Evolutionary conservation across 2,113 vertebrate species (phyloP), one percentile per base, ranked within the genome.

Genomic region (Toxostoma redivivum): DNA sequence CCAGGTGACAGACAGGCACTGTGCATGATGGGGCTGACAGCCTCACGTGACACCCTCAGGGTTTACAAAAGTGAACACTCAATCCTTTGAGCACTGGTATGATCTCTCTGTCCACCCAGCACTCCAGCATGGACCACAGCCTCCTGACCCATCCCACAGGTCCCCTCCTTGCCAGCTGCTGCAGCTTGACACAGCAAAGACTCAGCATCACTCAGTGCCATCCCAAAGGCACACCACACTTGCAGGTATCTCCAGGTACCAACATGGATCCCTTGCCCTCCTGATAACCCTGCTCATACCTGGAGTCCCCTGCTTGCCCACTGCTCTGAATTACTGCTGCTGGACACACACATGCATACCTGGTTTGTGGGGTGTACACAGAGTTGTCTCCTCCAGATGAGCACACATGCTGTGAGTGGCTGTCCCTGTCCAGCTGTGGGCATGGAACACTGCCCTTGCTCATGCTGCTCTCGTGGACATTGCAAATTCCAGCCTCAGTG

Each of bases 11-110:
- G 19, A 10, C 16, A 10, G 28, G 37, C 27, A 42, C 23, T 5
- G 0, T 10, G 9, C 17, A 1, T 3, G 7, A 1, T 28, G 47
- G 37, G 53, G 15, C 40, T 73, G 53, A 48, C 38, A 42, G 47
- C 3, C 30, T 12, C 4, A 1, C 0, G 1, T 35, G 35, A 6
- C 22, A 11, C 31, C 21, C 23, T 56, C 5, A 9, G 25, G 15
- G 25, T 45, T 81, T 65, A 51, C 47, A 57, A 13, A 40, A 40
- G 0, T 28, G 35, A 8, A 25, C 31, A 7, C 11, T 61, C 25
- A 19, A 21, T 53, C 28, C 30, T 25, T 45, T 3, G 3, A 54
- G 37, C 50, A 30, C 15, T 24, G 3, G 7, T 27, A 0, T n/a
- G 58, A n/a, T 19, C 50, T 24, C 15, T 48, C 30, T 81, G 38